phyloP scores from a whole-genome alignment of 2,113 vertebrate species.

The Urocolius indicus region DNA sequence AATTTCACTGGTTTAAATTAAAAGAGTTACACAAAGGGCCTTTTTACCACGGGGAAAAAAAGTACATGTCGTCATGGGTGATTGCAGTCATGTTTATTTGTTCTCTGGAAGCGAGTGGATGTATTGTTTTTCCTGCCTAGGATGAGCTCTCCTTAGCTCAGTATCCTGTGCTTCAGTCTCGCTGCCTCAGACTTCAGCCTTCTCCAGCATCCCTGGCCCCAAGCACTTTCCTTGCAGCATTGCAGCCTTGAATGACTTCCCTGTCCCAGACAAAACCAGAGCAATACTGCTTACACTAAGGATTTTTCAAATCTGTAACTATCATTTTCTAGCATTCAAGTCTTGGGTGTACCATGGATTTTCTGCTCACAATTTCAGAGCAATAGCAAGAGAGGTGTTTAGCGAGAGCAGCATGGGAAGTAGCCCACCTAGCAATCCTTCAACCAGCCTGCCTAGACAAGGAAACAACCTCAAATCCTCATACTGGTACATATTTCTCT shows the following conservation, averaged over 20 bases:
- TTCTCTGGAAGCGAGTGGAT: background rate
- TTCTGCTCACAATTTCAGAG: background rate
- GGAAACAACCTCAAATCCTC: background rate
- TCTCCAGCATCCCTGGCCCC: background rate
- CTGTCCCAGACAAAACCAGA: background rate
- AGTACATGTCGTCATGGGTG: background rate
- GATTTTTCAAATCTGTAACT: background rate
- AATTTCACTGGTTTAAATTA: slow-evolving; percentile 56
- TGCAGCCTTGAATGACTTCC: background rate
- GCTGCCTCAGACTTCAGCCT: background rate
- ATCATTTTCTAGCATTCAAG: background rate
- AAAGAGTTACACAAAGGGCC: slow-evolving; percentile 36
- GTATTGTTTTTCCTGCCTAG: background rate
- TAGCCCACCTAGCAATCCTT: background rate
- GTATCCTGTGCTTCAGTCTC: background rate
- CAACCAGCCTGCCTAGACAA: background rate
- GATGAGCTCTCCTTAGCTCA: background rate
- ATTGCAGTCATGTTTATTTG: background rate
- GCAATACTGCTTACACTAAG: background rate
- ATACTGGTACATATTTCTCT: background rate
- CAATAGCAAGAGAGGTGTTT: background rate
- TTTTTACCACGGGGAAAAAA: background rate
- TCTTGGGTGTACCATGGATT: background rate
- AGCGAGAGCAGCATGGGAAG: background rate
- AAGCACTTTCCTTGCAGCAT: accelerated